Base-by-base conservation (phyloP, 2,797 vertebrate species). In the Lepus townsendii region DNA sequence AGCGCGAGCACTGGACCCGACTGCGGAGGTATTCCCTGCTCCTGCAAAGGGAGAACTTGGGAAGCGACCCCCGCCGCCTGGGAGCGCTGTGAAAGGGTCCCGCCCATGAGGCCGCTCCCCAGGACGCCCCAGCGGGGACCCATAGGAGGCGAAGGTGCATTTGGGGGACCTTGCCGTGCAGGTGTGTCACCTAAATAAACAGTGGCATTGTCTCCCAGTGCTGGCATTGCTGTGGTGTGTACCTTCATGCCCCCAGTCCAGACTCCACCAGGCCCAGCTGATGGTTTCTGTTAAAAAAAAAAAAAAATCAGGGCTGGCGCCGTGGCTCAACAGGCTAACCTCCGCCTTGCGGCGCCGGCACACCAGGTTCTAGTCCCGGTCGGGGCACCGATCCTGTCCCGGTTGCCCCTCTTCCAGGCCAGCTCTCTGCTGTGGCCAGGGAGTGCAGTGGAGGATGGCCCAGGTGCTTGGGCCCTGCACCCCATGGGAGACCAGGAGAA, bases 101-200 rank as follows among this genome's bases (percentile, higher is more conserved):
- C 0, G n/a, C 62, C 50, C 9, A 11, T 35, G 68, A 68, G 52
- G 72, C 72, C 11, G 7, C 66, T 9, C 9, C 66, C 22, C 50
- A 5, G 47, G 72, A 73, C 0, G 1, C 68, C 42, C 27, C 1
- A 32, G 27, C 12, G 42, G 42, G 42, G 42, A 47, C 35, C 68
- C 90, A 66, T 54, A 0, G 13, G 26, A 22, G 65, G 84, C 35
- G 68, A 20, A 60, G 47, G 52, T 4, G 3, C 16, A 8, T 14
- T n/a, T 22, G 7, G 52, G 68, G 50, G 83, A 30, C 16, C 32
- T 78, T 54, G 13, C 8, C 0, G 2, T 50, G 7, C 24, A 35
- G 32, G 27, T 7, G 9, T 66, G 3, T 35, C 71, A 19, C 52
- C 54, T 22, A 63, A 94, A 97, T 97, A 97, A 96, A 97, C 5